These are phyloP conservation scores for Drosophila sp. DNA, from an alignment of 1,140 invertebrate genomes.

Conservation along the genomic window DNA sequence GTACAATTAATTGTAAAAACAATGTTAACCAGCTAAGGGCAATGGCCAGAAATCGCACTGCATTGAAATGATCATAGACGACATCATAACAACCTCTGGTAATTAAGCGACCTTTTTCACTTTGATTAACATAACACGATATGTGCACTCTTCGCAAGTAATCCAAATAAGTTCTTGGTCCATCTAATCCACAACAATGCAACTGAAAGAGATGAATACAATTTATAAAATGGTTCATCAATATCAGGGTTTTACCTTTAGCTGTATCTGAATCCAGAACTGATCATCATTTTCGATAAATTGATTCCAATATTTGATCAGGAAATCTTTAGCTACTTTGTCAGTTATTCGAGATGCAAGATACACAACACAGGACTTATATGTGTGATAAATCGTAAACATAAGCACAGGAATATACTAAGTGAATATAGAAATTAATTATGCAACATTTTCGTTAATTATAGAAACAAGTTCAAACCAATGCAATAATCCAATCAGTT, in stretches of 20 bases:
- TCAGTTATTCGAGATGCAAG: not conserved
- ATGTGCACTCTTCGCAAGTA: slow-evolving; percentile 26
- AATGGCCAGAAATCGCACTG: slow-evolving; percentile 1
- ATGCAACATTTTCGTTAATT: too few species aligned
- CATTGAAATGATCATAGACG: slow-evolving; percentile 12
- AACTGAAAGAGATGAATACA: slow-evolving; percentile 17
- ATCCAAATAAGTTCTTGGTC: slow-evolving; percentile 46
- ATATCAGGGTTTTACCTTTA: slow-evolving; percentile 10
- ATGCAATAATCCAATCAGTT: slow-evolving; percentile 36
- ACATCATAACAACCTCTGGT: slow-evolving; percentile 31
- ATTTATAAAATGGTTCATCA: not conserved
- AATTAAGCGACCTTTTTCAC: slow-evolving; percentile 7
- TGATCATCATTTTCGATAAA: slow-evolving; percentile 23
- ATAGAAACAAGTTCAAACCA: slow-evolving; percentile 15
- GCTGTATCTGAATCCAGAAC: slow-evolving; percentile 39
- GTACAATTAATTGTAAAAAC: not conserved
- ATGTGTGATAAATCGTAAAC: not conserved
- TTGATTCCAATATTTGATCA: slow-evolving; percentile 5
- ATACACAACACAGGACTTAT: not conserved
- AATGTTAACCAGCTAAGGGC: slow-evolving; percentile 21
- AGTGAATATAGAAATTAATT: not conserved
- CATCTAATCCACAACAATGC: slow-evolving; percentile 49
- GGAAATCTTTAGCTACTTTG: not conserved
- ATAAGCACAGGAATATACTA: slow-evolving; percentile 45
- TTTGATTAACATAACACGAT: slow-evolving; percentile 24